phyloP scores from a whole-genome alignment of 2,113 vertebrate genomes.

The Lasiurus cinereus region DNA sequence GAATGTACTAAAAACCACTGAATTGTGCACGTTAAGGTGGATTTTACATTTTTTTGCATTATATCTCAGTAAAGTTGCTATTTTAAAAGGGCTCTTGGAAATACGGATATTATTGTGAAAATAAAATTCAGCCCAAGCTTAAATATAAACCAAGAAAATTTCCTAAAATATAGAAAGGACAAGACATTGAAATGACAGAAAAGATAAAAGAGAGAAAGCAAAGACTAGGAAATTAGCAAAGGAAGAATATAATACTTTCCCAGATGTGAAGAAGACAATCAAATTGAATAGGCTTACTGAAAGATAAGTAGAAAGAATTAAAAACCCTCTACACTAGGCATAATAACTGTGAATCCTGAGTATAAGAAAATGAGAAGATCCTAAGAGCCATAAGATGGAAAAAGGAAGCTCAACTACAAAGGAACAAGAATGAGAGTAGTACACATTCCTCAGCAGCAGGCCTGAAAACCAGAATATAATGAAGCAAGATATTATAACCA shows the following conservation, averaged over 20 bases:
- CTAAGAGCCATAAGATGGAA: background rate
- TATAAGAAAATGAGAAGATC: background rate
- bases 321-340: background rate
- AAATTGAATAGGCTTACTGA: background rate
- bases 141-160: slow-evolving; percentile 1
- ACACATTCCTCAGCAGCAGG: background rate
- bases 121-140: slow-evolving; percentile 48
- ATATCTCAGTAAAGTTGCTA: background rate
- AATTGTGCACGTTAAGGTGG: background rate
- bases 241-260: background rate
- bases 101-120: slow-evolving; percentile 10
- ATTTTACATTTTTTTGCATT: slow-evolving; percentile 13
- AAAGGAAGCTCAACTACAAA: background rate
- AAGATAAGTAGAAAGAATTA: slow-evolving; percentile 29
- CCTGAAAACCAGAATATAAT: background rate
- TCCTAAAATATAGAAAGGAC: background rate
- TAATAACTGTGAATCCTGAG: background rate
- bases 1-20: slow-evolving; percentile 15
- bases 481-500: background rate
- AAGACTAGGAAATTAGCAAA: slow-evolving; percentile 5
- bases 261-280: background rate
- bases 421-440: background rate
- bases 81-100: background rate
- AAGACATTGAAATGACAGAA: background rate
- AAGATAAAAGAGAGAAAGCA: background rate